These are phyloP conservation scores for Brachionus paranguensis DNA, from an alignment of 1,140 invertebrate genomes.

Conservation along the genomic window DNA sequence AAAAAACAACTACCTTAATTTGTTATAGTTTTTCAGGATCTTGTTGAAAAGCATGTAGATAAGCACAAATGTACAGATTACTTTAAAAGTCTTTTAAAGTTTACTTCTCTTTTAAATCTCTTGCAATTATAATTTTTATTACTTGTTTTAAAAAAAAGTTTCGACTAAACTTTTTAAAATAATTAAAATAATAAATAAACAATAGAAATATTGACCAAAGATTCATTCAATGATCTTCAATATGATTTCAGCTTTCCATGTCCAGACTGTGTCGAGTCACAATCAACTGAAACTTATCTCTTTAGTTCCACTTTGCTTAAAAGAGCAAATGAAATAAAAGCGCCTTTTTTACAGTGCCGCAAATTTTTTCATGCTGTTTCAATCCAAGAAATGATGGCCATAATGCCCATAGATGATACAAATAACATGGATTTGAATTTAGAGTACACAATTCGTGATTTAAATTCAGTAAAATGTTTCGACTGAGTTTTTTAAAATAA, in stretches of 20 bases:
- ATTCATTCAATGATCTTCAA: constrained; percentile 49
- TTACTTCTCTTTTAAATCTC: too few species aligned
- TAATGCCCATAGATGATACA: constrained; percentile 48
- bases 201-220: constrained; percentile 49
- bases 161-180: too few species aligned
- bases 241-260: constrained; percentile 51
- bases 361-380: constrained; percentile 53
- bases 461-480: constrained; percentile 47
- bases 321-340: constrained; percentile 47
- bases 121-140: too few species aligned
- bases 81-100: too few species aligned
- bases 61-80: too few species aligned
- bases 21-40: too few species aligned
- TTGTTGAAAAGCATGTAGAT: too few species aligned
- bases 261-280: constrained; percentile 48
- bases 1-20: too few species aligned
- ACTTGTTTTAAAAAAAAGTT: too few species aligned
- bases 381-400: constrained; percentile 47
- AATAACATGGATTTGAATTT: constrained; percentile 50
- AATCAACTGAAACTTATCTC: constrained; percentile 38
- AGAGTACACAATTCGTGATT: constrained; percentile 46
- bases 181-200: too few species aligned
- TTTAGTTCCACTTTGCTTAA: constrained; percentile 49
- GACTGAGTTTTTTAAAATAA: too few species aligned
- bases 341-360: constrained; percentile 52